Conservation (phyloP, 1,140 invertebrate genomes). For the Pteromalus puparum region DNA sequence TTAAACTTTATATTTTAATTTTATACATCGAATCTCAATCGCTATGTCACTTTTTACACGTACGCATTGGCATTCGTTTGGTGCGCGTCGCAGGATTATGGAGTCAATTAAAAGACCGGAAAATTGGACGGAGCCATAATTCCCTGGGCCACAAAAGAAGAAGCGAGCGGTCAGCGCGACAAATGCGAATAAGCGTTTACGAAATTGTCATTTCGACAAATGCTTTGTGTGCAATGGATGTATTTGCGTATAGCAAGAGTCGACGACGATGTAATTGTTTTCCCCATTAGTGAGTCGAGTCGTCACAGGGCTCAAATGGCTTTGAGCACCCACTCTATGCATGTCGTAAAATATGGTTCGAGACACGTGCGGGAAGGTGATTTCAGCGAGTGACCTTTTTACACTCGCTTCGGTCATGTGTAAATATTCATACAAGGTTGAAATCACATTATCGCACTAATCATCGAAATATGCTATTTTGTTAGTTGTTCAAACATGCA, state of each 20-base stretch:
- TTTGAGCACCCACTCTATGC: neutral
- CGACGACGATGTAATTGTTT: conserved; percentile 14
- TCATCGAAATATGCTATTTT: neutral
- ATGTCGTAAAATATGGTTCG: too few relatives aligned
- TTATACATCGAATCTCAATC: neutral
- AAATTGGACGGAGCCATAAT: conserved; percentile 39
- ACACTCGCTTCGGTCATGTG: too few relatives aligned
- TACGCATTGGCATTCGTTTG: neutral
- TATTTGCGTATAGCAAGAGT: neutral
- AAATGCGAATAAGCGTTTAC: conserved; percentile 6
- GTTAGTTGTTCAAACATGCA: too few relatives aligned
- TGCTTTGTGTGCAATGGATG: neutral
- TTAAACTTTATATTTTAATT: too few relatives aligned
- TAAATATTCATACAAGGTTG: too few relatives aligned
- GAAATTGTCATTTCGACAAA: neutral
- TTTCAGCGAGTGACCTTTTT: too few relatives aligned
- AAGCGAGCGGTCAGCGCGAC: neutral
- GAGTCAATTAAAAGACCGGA: conserved; percentile 26
- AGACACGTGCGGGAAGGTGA: too few relatives aligned
- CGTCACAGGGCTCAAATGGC: neutral
- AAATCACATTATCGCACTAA: too few relatives aligned
- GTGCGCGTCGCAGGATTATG: neutral
- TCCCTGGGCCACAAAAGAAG: conserved; percentile 17
- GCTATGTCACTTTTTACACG: neutral
- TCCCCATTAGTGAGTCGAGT: conserved; percentile 3